These are phyloP conservation scores for Leuciscus idus DNA, from an alignment of 2,113 vertebrate species.

Conservation along the genomic window DNA sequence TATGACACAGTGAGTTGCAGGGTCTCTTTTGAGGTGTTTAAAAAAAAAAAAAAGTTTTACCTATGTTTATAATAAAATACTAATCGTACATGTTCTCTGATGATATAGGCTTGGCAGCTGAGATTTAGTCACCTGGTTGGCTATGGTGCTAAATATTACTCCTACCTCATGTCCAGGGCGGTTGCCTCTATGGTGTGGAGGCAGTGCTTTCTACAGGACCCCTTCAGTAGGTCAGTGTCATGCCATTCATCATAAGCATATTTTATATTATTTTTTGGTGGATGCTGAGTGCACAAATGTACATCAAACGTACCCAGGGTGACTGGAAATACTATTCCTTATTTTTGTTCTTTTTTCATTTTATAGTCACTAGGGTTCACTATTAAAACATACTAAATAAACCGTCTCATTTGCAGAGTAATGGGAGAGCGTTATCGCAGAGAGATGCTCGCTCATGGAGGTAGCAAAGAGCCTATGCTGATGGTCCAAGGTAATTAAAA, in stretches of 20 bases:
- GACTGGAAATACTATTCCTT: no score
- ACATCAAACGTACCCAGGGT: neutral
- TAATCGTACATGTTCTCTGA: neutral
- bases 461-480: conserved; percentile 88
- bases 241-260: neutral
- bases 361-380: neutral
- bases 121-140: conserved; percentile 95
- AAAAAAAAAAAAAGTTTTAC: neutral
- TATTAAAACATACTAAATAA: neutral
- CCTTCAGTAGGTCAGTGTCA: conserved; percentile 84
- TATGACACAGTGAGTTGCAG: conserved; percentile 81
- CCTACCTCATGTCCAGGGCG: conserved; percentile 95
- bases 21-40: neutral
- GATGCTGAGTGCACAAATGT: neutral
- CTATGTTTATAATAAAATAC: neutral
- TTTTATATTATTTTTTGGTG: neutral
- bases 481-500: conserved; percentile 90
- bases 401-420: conserved; percentile 73
- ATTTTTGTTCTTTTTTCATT: neutral
- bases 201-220: conserved; percentile 89
- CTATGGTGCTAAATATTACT: conserved; percentile 96
- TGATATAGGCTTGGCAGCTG: conserved; percentile 90
- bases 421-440: conserved; percentile 91
- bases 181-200: conserved; percentile 97
- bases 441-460: conserved; percentile 94